These are phyloP conservation scores for Felis catus DNA, from an alignment of 2,113 vertebrate species.

Conservation along the genomic window DNA sequence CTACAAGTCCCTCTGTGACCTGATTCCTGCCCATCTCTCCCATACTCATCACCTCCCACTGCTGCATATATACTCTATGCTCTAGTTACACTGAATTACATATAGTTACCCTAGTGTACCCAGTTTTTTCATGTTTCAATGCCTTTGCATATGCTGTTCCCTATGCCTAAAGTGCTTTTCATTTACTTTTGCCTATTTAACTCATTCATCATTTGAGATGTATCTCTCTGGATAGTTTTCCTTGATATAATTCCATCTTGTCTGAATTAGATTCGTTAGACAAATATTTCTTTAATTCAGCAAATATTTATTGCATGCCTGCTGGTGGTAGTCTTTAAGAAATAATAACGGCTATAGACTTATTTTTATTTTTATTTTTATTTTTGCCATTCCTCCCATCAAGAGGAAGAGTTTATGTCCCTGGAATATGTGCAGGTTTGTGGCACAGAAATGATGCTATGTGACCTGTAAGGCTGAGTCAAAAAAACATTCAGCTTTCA, in stretches of 20 bases:
- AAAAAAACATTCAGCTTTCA: background rate
- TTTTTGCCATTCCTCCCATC: background rate
- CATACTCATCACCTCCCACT: no score
- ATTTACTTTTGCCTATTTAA: background rate
- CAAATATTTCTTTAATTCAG: background rate
- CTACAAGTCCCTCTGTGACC: background rate
- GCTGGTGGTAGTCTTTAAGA: background rate
- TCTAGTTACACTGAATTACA: background rate
- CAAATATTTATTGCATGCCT: background rate
- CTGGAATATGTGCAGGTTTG: background rate
- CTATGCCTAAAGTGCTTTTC: background rate
- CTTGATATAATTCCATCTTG: background rate
- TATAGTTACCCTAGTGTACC: background rate
- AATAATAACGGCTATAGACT: background rate
- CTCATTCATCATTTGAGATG: background rate
- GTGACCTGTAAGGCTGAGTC: background rate
- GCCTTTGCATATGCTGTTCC: background rate
- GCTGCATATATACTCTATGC: background rate
- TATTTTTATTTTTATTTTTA: no score
- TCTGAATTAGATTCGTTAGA: conserved; percentile 9
- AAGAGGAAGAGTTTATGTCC: background rate
- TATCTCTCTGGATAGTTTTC: background rate
- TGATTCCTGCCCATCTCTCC: background rate
- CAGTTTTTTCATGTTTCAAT: background rate
- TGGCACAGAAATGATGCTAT: background rate